These are phyloP conservation scores for Lepidonotus clava DNA, from an alignment of 2,888 invertebrate genomes.

Conservation along the genomic window DNA sequence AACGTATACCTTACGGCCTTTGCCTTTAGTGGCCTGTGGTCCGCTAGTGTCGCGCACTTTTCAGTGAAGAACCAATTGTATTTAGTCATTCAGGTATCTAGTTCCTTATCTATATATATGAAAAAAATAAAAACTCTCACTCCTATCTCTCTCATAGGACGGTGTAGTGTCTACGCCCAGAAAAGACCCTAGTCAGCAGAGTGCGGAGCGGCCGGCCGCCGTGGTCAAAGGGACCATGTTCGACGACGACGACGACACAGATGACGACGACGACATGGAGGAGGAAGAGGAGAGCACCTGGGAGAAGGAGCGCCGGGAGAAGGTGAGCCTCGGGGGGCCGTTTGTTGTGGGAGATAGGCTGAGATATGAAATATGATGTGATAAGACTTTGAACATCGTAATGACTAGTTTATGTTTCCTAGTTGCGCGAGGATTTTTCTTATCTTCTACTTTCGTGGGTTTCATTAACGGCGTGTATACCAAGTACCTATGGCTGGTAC, in stretches of 20 bases:
- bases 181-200: neutral
- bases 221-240: conserved; percentile 27
- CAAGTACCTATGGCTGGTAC: too few species aligned
- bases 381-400: neutral
- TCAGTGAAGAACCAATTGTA: too few species aligned
- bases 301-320: conserved; percentile 11
- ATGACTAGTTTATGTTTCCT: neutral
- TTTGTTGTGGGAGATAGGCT: neutral
- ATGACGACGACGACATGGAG: neutral
- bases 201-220: neutral
- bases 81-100: too few species aligned
- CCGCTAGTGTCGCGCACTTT: too few species aligned
- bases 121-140: too few species aligned
- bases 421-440: neutral
- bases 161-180: too few species aligned
- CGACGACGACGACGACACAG: neutral
- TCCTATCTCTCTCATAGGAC: too few species aligned
- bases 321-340: neutral
- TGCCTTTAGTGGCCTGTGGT: too few species aligned
- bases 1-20: too few species aligned
- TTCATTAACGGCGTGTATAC: too few species aligned
- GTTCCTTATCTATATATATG: too few species aligned
- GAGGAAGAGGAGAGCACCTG: conserved; percentile 39
- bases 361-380: neutral
- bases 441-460: neutral